Percentiles rank a stretch among this genome's conserved stretches.
phyloP scores from a whole-genome alignment of 2,888 invertebrate genomes.

The Gandaritis pyraliata region DNA sequence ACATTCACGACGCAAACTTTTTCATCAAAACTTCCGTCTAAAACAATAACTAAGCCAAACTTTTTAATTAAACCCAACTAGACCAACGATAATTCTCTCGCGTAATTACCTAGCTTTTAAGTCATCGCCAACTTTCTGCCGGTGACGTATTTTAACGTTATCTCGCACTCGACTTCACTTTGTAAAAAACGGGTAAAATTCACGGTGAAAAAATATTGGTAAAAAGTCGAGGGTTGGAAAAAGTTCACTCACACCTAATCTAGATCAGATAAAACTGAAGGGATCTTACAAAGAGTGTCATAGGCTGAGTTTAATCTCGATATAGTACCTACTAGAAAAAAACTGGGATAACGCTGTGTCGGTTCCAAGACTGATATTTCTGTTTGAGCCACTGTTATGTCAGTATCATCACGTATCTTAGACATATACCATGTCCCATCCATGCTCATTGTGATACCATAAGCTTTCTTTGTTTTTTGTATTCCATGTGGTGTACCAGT shows the following conservation, averaged over 20 bases:
- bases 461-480: no score
- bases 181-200: slow-evolving; percentile 42
- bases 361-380: no score
- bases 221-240: slow-evolving; percentile 58
- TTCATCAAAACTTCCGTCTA: slow-evolving; percentile 1
- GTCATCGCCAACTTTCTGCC: slow-evolving; percentile 46
- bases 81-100: slow-evolving; percentile 35
- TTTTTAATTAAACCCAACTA: slow-evolving; percentile 26
- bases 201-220: slow-evolving; percentile 45
- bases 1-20: background rate
- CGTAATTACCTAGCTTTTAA: slow-evolving; percentile 49
- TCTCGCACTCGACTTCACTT: slow-evolving; percentile 47
- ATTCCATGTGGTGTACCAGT: no score
- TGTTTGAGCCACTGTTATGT: no score
- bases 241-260: slow-evolving; percentile 73
- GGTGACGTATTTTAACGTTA: slow-evolving; percentile 50
- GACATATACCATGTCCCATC: no score
- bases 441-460: no score
- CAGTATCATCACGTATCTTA: no score
- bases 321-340: no score
- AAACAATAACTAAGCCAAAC: slow-evolving; percentile 17
- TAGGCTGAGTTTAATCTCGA: slow-evolving; percentile 8
- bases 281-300: slow-evolving; percentile 60
- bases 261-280: slow-evolving; percentile 65
- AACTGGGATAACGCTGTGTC: no score